phyloP scores from a whole-genome alignment of 2,113 vertebrate species.

The Passer montanus region DNA sequence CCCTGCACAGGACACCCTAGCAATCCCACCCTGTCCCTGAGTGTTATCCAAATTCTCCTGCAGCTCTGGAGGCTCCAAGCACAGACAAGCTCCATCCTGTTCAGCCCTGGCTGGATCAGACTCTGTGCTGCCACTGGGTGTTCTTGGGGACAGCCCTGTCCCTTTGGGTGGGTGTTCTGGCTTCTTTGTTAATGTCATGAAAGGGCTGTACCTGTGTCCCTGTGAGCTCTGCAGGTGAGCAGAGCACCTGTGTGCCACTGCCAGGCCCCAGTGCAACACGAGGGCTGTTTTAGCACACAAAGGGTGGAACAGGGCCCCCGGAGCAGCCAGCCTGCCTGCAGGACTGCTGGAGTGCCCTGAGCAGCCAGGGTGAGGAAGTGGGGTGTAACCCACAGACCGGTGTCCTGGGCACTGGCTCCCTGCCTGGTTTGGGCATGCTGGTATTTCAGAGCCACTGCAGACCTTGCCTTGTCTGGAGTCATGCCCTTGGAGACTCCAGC shows the following conservation, averaged over 20 bases:
- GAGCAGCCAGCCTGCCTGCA: background rate
- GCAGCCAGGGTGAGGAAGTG: background rate
- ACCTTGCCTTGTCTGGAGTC: background rate
- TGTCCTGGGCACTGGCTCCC: background rate
- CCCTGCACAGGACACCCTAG: background rate
- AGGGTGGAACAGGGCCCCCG: background rate
- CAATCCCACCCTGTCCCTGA: background rate
- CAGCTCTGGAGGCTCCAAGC: background rate
- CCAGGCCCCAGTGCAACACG: rapidly evolving
- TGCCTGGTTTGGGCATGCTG: rapidly evolving
- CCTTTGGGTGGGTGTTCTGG: background rate
- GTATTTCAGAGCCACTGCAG: background rate
- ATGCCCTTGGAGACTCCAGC: background rate
- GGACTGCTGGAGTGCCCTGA: background rate
- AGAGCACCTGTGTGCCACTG: background rate
- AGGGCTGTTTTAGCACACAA: background rate
- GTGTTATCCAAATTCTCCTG: rapidly evolving
- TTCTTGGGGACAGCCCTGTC: background rate
- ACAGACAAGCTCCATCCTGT: background rate
- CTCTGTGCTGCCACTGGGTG: background rate
- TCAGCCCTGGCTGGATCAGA: background rate
- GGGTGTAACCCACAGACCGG: rapidly evolving
- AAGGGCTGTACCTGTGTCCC: background rate
- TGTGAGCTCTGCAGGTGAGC: background rate
- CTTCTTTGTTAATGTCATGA: background rate